Evolutionary conservation across 1,140 invertebrate species (phyloP), one percentile per base, ranked within the genome.

Genomic region (Platyscapa corneri): DNA sequence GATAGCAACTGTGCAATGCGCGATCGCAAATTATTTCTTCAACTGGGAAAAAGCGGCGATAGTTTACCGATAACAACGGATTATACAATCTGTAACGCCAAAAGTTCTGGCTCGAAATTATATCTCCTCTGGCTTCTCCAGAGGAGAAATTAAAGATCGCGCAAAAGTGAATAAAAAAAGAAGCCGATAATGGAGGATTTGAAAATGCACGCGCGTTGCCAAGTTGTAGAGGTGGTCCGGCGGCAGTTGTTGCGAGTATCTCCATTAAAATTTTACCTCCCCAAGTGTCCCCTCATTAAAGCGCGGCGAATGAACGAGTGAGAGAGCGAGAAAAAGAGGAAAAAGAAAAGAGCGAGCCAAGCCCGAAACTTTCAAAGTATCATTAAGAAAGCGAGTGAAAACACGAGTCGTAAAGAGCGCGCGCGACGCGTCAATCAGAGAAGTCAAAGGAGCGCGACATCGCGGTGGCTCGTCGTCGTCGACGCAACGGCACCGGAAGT

Each of bases 391-490:
- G 49, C 56, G 72, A 82, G 84, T 82, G 84, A 86, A 86, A 86
- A 86, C 85, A 86, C 39, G 80, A 39, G 75, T 83, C 76, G 85
- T 83, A 86, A 86, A 86, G 74, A 82, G 65, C 56, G 77, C 30
- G 84, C 65, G 84, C 85, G 85, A 86, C 82, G 86, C 82, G 86
- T 86, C 86, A 86, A 86, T 86, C 86, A 84, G 78, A 78, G 49
- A 65, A 84, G 77, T 86, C 77, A 83, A 86, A 86, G 82, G 81
- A 86, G 65, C 76, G 85, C 81, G 76, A 77, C 72, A n/a, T 49
- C 76, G 76, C 76, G 18, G 53, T 27, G 1, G 18, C 76, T 49
- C 75, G 74, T 49, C 56, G 53, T 56, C 42, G 79, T 49, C n/a
- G 56, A 14, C 37, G 27, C 34, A 60, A 3, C 49, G 60, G 18